Evolutionary conservation across 2,797 vertebrate species (phyloP), one percentile per base, ranked within the genome.

Genomic region (Apodemus agrarius): DNA sequence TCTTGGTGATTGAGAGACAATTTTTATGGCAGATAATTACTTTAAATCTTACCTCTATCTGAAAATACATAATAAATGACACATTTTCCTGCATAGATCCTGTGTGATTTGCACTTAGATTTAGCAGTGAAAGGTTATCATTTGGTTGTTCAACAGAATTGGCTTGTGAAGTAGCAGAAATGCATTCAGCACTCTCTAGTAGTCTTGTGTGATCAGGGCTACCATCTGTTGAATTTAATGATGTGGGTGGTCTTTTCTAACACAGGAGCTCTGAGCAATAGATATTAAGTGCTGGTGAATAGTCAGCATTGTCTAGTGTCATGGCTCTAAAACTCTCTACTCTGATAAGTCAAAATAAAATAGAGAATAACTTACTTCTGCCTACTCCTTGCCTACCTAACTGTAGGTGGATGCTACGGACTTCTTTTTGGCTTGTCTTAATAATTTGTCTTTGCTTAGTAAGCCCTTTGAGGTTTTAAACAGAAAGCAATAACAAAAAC

Each of bases 261-360:
- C 98, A 98, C 98, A 95, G 97, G 94, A 98, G 96, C 97, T 97
- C 92, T 95, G 97, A 93, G 91, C 98, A 98, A 98, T 95, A 98
- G 95, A 98, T 97, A 98, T 98, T 97, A 98, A 98, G 91, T 93
- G 83, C 22, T 97, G 96, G 79, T 96, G 89, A 93, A 92, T 86
- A 97, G 76, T 98, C 93, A 96, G 81, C 97, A 96, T 95, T 97
- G 97, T 96, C 96, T 98, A 97, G 89, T 88, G 97, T 12, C 67
- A 74, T 97, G 83, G 96, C 94, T 98, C 95, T 97, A 97, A 97
- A 97, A 95, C 75, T 78, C 34, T 43, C 5, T 29, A 43, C 3
- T 80, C 85, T 57, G 31, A 3, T 83, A 82, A 82, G 6, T 88
- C 75, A 54, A 88, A 40, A 65, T 84, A n/a, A 84, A 43, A 9